phyloP scores from a whole-genome alignment of 2,888 invertebrate genomes.

The Hirtodrosophila confusa region DNA sequence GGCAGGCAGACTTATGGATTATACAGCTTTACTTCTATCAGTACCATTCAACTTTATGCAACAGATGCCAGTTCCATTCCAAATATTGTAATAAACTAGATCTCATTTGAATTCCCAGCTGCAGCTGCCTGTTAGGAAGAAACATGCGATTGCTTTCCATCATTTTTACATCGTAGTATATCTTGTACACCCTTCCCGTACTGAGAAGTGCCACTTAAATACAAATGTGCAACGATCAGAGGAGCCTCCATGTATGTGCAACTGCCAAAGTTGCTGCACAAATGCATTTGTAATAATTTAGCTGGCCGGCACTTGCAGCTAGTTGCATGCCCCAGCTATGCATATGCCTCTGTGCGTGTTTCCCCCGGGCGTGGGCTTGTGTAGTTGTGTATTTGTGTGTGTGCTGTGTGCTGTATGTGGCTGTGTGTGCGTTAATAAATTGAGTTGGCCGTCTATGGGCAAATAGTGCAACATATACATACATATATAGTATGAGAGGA shows the following conservation, averaged over 20 bases:
- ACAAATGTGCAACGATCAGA: slow-evolving; percentile 42
- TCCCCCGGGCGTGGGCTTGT: slow-evolving; percentile 13
- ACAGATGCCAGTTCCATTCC: too few relatives aligned
- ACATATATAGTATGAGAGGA: slow-evolving; percentile 32
- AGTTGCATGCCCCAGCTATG: slow-evolving; percentile 17
- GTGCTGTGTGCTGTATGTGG: neutral
- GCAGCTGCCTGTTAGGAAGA: too few relatives aligned
- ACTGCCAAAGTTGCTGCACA: slow-evolving; percentile 57
- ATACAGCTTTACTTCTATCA: too few relatives aligned
- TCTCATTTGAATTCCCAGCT: neutral
- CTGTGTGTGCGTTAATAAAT: slow-evolving; percentile 69
- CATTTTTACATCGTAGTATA: slow-evolving; percentile 34
- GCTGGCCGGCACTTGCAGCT: slow-evolving; percentile 28
- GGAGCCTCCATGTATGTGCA: slow-evolving; percentile 15
- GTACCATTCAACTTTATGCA: too few relatives aligned
- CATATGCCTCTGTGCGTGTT: slow-evolving; percentile 1
- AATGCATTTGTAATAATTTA: slow-evolving; percentile 66
- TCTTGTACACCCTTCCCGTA: neutral
- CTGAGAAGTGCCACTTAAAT: slow-evolving; percentile 25
- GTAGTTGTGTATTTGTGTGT: neutral
- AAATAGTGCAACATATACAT: slow-evolving; percentile 49
- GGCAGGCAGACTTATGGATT: too few relatives aligned
- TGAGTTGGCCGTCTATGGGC: slow-evolving; percentile 62
- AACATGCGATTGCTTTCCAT: slow-evolving; percentile 56
- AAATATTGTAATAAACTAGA: neutral